Evolutionary conservation across 2,888 invertebrate species (phyloP), one percentile per base, ranked within the genome.

Genomic region (Azorinus chamasolen): DNA sequence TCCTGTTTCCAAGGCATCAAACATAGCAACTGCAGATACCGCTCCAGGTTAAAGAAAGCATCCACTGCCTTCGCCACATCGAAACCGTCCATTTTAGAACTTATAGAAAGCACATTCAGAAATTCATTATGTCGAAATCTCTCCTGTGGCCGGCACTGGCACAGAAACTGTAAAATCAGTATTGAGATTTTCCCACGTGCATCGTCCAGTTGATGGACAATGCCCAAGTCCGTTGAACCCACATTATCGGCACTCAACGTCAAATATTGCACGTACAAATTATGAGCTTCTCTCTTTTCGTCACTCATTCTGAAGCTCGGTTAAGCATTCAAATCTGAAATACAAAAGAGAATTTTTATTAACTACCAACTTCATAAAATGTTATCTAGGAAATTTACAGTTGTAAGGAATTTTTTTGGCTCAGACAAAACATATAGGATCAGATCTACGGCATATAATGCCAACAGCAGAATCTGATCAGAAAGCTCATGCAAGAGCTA

Each of bases 1-100:
- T 87, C 87, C 24, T 65, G 58, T 69, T 87, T 87, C 87, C 87
- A 87, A 46, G 87, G 85, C 71, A 77, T 79, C 37, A 80, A 63
- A 46, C 62, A 77, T 48, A 87, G 63, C 14, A 85, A 59, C 22
- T 76, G 46, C 12, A 87, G 68, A 76, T 85, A 87, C 41, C 75
- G 64, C 59, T 87, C 85, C 25, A 87, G 43, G 46, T 82, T 62
- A 18, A 46, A 32, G 48, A 87, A 87, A 4, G 85, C 87, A n/a
- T 78, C 58, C 5, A 76, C 62, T 2, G 82, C 80, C 59, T 87
- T 86, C 22, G 59, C 70, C 8, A 77, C 65, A 37, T 72, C 71
- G 54, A 86, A 85, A 62, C 70, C 69, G 20, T 64, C 57, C 57
- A 51, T 66, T 32, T 59, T 41, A 46, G 63, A 54, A 24, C 74